Percentiles rank a stretch among this genome's conserved stretches.
phyloP scores from a whole-genome alignment of 2,888 invertebrate genomes.

The Acrobasis suavella region DNA sequence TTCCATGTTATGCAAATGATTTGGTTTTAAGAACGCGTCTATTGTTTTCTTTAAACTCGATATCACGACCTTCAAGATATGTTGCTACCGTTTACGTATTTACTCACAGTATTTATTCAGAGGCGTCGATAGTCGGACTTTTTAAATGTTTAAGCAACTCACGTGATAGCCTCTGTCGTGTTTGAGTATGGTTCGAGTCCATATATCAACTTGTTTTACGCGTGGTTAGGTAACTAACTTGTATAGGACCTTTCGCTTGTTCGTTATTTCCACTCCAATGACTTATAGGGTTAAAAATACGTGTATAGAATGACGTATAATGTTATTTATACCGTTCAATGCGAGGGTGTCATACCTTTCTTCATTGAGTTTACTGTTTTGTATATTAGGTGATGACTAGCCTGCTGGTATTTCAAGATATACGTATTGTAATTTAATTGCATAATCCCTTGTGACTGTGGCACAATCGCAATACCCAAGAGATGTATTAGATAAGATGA shows the following conservation, averaged over 20 bases:
- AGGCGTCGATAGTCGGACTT: not conserved
- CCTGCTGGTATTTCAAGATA: not conserved
- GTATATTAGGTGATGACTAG: not conserved
- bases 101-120: not conserved
- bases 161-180: not conserved
- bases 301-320: too few relatives aligned
- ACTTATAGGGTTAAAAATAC: not conserved
- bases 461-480: not conserved
- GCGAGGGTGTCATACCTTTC: too few relatives aligned
- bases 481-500: not conserved
- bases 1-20: not conserved
- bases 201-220: slow-evolving; percentile 6
- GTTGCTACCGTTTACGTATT: slow-evolving; percentile 1
- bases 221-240: slow-evolving; percentile 11
- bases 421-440: not conserved
- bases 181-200: not conserved
- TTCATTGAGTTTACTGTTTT: not conserved
- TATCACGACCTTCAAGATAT: slow-evolving; percentile 3
- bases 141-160: not conserved
- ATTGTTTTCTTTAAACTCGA: slow-evolving; percentile 1
- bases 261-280: not conserved
- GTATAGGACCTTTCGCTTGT: slow-evolving; percentile 12
- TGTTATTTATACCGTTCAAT: too few relatives aligned
- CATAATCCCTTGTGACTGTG: not conserved
- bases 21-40: not conserved